These are phyloP conservation scores for Lanistes nyassanus DNA, from an alignment of 1,140 invertebrate species.

Conservation along the genomic window DNA sequence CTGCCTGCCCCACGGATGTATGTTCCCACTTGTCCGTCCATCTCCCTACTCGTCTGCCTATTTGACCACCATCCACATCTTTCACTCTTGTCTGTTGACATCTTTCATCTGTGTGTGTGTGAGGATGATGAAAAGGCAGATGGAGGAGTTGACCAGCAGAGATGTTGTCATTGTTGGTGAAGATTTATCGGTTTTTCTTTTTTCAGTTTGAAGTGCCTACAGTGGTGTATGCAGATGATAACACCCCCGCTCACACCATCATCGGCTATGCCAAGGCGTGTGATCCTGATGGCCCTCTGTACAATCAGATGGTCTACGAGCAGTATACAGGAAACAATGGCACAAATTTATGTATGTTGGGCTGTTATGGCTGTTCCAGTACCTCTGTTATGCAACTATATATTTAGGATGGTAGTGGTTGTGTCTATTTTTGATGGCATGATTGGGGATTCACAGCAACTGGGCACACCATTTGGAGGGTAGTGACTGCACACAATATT, in stretches of 20 bases:
- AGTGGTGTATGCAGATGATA: conserved; percentile 13
- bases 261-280: conserved; percentile 30
- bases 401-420: neutral
- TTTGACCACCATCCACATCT: too few relatives aligned
- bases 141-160: too few relatives aligned
- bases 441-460: too few relatives aligned
- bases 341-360: conserved; percentile 18
- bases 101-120: too few relatives aligned
- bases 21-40: neutral
- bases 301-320: conserved; percentile 12
- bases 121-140: too few relatives aligned
- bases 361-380: neutral
- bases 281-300: conserved; percentile 28
- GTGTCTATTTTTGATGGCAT: neutral
- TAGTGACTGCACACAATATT: too few relatives aligned
- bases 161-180: neutral
- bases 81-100: too few relatives aligned
- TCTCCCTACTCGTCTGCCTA: too few relatives aligned
- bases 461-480: too few relatives aligned
- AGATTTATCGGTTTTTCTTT: neutral
- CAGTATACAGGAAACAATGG: conserved; percentile 17
- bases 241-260: neutral
- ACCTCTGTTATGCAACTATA: neutral
- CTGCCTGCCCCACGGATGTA: conserved; percentile 34
- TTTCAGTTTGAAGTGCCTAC: conserved; percentile 35